These are phyloP conservation scores for Channa striata DNA, from an alignment of 2,797 vertebrate genomes.

Conservation along the genomic window DNA sequence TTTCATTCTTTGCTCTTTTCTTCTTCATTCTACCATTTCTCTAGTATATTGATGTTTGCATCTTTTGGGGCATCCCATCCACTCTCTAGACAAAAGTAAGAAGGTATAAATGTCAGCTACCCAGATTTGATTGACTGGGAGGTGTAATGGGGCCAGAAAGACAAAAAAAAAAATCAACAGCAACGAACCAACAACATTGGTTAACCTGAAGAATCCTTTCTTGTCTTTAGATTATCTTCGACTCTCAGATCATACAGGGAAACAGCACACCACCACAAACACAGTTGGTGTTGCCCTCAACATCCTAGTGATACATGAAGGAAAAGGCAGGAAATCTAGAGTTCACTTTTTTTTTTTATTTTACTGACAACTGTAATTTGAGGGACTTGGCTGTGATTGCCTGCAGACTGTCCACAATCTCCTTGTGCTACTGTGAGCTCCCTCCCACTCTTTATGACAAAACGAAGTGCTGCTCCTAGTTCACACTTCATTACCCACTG, in stretches of 20 bases:
- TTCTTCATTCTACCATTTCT: neutral
- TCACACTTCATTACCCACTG: conserved; percentile 84
- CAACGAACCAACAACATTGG: neutral
- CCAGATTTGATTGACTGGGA: neutral
- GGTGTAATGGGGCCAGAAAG: neutral
- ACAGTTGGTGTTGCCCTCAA: conserved; percentile 16
- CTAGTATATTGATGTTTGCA: neutral
- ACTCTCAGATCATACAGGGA: neutral
- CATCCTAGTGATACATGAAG: conserved; percentile 42
- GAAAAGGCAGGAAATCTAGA: conserved; percentile 10
- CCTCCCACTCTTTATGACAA: conserved; percentile 80
- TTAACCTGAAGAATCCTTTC: neutral
- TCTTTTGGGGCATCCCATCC: conserved; percentile 8
- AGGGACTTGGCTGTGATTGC: conserved; percentile 72
- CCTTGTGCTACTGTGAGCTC: conserved; percentile 67
- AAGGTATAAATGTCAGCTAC: too few relatives aligned
- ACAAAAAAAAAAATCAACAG: neutral
- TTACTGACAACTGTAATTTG: conserved; percentile 73
- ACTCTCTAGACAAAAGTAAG: neutral
- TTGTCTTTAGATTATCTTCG: neutral
- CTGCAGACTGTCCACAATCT: conserved; percentile 80
- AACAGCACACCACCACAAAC: conserved; percentile 11
- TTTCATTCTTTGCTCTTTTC: neutral
- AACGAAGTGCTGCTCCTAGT: conserved; percentile 81
- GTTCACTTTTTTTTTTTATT: conserved; percentile 55